Conservation (phyloP, 2,797 vertebrate genomes). For the Novumbra hubbsi region DNA sequence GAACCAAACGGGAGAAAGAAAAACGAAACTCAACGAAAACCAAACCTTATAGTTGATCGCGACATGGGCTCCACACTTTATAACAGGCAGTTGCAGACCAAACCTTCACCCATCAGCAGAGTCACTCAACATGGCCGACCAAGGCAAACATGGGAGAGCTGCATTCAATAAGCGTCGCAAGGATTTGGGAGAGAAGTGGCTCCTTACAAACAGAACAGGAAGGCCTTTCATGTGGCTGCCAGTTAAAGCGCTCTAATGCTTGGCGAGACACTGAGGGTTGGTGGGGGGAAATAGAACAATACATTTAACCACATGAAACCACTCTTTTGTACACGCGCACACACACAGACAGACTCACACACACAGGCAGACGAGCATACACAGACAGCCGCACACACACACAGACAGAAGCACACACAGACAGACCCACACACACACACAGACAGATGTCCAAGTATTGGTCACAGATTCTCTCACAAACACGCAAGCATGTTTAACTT, state of each 20-base stretch:
- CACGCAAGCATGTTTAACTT: neutral
- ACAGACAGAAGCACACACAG: neutral
- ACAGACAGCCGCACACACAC: neutral
- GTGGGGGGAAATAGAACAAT: conserved; percentile 73
- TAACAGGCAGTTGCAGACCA: conserved; percentile 32
- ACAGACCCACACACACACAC: neutral
- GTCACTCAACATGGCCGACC: conserved; percentile 50
- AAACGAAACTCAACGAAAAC: conserved; percentile 43
- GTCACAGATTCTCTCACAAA: conserved; percentile 27
- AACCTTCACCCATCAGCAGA: neutral
- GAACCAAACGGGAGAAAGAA: conserved; percentile 46
- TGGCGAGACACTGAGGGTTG: conserved; percentile 73
- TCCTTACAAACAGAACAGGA: conserved; percentile 60
- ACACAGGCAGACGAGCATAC: neutral
- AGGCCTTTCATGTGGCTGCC: conserved; percentile 72
- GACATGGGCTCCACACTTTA: conserved; percentile 48
- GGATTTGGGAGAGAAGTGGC: conserved; percentile 63
- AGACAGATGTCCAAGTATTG: no score
- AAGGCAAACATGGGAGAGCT: conserved; percentile 65
- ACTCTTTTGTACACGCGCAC: conserved; percentile 40
- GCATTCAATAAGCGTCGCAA: conserved; percentile 62
- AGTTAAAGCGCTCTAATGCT: conserved; percentile 73
- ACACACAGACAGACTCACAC: neutral
- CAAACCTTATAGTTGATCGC: conserved; percentile 41
- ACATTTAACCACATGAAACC: conserved; percentile 75